A percentile compares a stretch with the other conserved stretches of the same genome.
Evolutionary conservation across 2,113 vertebrate genomes (phyloP).

Genomic region (Cryptomyrus ogoouensis): DNA sequence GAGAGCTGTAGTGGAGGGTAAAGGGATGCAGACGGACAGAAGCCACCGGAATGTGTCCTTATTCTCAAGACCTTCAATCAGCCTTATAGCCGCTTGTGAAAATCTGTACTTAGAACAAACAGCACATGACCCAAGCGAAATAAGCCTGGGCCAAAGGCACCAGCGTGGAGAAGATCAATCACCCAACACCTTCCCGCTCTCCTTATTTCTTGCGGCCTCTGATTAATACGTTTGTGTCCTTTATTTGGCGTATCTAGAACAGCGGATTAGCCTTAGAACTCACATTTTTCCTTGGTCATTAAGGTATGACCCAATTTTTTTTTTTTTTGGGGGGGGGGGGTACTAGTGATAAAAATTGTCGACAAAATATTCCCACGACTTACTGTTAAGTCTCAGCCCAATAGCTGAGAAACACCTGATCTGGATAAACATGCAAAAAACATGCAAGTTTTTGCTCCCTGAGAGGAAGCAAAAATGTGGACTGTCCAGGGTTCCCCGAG

Average conservation of each 20-base stretch:
- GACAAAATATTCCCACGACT: not conserved
- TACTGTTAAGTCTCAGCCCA: not conserved
- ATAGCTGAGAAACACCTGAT: not conserved
- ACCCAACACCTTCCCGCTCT: not conserved
- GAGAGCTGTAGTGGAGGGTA: not conserved
- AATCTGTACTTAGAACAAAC: not conserved
- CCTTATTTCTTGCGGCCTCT: not conserved
- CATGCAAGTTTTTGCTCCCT: too few relatives aligned
- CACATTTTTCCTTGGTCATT: not conserved
- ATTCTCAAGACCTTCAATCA: not conserved
- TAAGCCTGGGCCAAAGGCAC: not conserved
- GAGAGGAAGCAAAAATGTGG: too few relatives aligned
- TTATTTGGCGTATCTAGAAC: not conserved
- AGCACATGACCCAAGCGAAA: not conserved
- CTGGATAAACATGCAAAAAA: not conserved
- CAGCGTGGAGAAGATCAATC: not conserved
- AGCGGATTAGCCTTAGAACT: not conserved
- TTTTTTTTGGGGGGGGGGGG: not conserved
- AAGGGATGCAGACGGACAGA: not conserved
- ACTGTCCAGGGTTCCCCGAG: too few relatives aligned
- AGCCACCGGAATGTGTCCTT: not conserved
- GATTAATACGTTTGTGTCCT: not conserved
- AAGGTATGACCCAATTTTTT: not conserved
- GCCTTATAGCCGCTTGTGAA: not conserved
- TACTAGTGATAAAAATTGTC: not conserved